A percentile compares a stretch with the other conserved stretches of the same genome.
phyloP scores from a whole-genome alignment of 2,888 invertebrate genomes.

The Leptinotarsa peninsularis region DNA sequence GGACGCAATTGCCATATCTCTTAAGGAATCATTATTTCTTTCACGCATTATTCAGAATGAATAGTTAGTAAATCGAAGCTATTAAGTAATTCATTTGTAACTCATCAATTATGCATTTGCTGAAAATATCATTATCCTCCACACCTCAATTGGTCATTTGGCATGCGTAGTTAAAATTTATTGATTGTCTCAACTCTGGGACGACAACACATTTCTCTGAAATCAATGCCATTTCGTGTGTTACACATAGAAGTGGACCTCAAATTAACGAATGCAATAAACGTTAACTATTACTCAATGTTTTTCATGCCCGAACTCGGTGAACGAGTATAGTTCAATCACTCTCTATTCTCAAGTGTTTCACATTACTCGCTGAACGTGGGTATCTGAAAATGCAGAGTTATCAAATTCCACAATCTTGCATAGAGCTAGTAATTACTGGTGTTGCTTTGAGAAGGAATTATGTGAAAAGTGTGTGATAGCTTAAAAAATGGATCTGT shows the following conservation, averaged over 20 bases:
- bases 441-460: not conserved
- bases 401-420: conserved; percentile 5
- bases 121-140: not conserved
- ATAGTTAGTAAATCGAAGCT: not conserved
- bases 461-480: conserved; percentile 2
- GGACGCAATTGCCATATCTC: not conserved
- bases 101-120: conserved; percentile 15
- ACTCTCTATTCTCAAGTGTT: not conserved
- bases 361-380: not conserved
- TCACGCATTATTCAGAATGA: not conserved
- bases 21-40: not conserved
- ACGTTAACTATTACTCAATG: not conserved
- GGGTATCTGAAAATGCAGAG: not conserved
- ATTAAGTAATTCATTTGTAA: not conserved
- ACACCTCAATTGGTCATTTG: not conserved
- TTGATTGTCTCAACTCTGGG: not conserved
- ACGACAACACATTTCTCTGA: not conserved
- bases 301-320: not conserved
- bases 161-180: conserved; percentile 2
- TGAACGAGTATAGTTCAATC: not conserved
- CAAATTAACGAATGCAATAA: not conserved
- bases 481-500: conserved; percentile 1
- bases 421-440: not conserved
- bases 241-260: not conserved
- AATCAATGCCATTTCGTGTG: conserved; percentile 11